These are phyloP conservation scores for Hipparchia semele DNA, from an alignment of 2,888 invertebrate genomes.

Conservation along the genomic window DNA sequence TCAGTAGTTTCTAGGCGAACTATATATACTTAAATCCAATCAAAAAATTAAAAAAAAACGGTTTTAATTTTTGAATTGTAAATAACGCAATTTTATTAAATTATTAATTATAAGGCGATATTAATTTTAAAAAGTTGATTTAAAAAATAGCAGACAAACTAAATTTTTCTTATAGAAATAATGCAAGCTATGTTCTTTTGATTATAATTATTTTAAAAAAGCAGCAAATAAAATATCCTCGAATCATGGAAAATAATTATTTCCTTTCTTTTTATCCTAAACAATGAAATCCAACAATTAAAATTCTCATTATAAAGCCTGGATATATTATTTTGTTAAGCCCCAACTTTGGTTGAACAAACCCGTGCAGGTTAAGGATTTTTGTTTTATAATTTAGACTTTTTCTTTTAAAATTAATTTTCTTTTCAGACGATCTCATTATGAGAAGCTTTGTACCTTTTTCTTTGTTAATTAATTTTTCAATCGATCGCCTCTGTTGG, in stretches of 20 bases:
- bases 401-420: conserved; percentile 8
- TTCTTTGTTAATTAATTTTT: neutral
- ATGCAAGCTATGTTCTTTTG: too few relatives aligned
- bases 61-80: too few relatives aligned
- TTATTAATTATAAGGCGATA: too few relatives aligned
- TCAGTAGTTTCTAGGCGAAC: too few relatives aligned
- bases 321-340: conserved; percentile 12
- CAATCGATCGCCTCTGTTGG: neutral
- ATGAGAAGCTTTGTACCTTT: neutral
- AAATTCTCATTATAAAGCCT: conserved; percentile 19
- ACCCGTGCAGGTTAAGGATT: conserved; percentile 2
- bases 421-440: conserved; percentile 4
- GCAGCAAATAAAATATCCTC: neutral
- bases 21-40: too few relatives aligned
- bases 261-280: conserved; percentile 16
- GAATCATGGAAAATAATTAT: neutral
- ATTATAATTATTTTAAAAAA: neutral
- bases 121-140: too few relatives aligned
- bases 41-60: too few relatives aligned
- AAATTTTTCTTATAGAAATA: too few relatives aligned
- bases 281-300: conserved; percentile 24
- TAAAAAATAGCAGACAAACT: too few relatives aligned
- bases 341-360: conserved; percentile 17
- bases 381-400: conserved; percentile 3
- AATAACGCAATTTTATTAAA: too few relatives aligned